Conservation (phyloP, 2,113 vertebrate genomes). For the Benitochromis conjunctus region DNA sequence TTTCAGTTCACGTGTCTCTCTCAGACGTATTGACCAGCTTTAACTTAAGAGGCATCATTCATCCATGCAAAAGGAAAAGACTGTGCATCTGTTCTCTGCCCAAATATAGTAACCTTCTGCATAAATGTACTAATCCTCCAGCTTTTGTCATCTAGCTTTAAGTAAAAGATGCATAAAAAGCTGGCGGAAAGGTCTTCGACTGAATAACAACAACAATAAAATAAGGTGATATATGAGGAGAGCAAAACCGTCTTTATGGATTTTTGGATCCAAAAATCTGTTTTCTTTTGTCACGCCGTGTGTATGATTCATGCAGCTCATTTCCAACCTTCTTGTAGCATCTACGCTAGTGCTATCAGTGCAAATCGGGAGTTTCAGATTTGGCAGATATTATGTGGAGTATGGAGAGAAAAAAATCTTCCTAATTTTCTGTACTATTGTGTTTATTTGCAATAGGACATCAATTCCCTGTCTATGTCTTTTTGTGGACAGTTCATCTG, state of each 20-base stretch:
- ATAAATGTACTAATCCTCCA: background rate
- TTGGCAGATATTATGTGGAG: background rate
- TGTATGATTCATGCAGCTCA: background rate
- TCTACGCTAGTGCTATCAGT: background rate
- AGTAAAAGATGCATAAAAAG: background rate
- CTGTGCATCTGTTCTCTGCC: background rate
- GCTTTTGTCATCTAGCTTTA: background rate
- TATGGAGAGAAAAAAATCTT: background rate
- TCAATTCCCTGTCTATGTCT: background rate
- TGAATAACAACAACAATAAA: background rate
- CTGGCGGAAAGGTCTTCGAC: background rate
- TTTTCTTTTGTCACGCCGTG: background rate
- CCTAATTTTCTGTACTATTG: background rate
- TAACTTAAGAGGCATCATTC: background rate
- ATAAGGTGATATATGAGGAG: background rate
- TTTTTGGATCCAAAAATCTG: background rate
- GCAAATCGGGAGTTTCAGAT: background rate
- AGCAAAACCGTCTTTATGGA: background rate
- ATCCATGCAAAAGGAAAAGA: background rate
- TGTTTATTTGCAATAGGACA: background rate
- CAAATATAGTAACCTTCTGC: background rate
- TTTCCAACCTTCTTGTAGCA: background rate
- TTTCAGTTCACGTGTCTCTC: slow-evolving; percentile 3
- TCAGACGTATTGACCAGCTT: background rate
- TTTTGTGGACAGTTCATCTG: background rate